A percentile compares a stretch with the other conserved stretches of the same genome.
Conservation (phyloP, 2,797 vertebrate species). For the Sebastiscus tertius region DNA sequence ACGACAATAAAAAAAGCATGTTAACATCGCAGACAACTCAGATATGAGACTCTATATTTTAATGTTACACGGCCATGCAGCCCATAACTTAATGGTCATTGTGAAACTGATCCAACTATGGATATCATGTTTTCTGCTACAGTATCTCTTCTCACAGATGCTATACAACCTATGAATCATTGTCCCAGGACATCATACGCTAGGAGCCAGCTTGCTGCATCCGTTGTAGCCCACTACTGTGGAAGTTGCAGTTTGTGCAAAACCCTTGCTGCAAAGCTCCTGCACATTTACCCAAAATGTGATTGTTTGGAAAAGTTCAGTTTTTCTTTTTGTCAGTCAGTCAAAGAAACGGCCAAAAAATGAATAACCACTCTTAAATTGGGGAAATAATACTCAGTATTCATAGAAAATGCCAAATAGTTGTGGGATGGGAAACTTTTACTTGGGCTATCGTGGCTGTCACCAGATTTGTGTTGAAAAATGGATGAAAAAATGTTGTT, state of each 20-base stretch:
- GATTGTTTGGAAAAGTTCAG: not conserved
- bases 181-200: constrained; percentile 51
- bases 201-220: constrained; percentile 19
- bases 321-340: not conserved
- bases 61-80: constrained; percentile 25
- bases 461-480: not conserved
- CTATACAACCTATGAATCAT: constrained; percentile 56
- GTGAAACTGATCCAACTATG: constrained; percentile 56
- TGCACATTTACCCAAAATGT: not conserved
- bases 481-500: not conserved
- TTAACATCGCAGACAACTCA: constrained; percentile 41
- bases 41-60: constrained; percentile 42
- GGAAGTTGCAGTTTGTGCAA: constrained; percentile 4
- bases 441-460: not conserved
- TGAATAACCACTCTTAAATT: not conserved
- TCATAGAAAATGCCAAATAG: constrained; percentile 17
- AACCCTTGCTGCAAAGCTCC: not conserved
- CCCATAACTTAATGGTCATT: constrained; percentile 44
- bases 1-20: constrained; percentile 28
- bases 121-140: constrained; percentile 62
- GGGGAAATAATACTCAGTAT: not conserved
- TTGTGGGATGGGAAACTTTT: constrained; percentile 19
- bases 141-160: constrained; percentile 63
- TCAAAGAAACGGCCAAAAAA: not conserved
- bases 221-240: constrained; percentile 25